Evolutionary conservation across 1,140 invertebrate species (phyloP), one percentile per base, ranked within the genome.

Genomic region (Trichonephila clavata): DNA sequence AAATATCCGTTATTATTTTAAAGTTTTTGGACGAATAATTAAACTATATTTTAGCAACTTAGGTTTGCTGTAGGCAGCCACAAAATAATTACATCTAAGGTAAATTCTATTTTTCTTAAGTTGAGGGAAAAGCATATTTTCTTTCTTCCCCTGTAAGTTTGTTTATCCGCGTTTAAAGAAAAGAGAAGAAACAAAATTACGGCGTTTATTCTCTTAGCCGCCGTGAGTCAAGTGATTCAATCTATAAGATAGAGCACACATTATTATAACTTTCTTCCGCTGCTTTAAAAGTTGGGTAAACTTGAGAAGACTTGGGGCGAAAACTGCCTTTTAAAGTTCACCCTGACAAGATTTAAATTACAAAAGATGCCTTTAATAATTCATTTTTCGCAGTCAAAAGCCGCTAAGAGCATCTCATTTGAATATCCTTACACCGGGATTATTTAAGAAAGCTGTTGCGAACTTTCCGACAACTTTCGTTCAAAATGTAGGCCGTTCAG

Each of bases 321-420:
- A 27, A 16, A 18, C 71, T 18, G 27, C 27, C 27, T 27, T 77
- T 77, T 77, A 32, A 77, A 77, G 71, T 77, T 77, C 24, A 32
- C 71, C 71, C 8, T 77, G 71, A 77, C 71, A 77, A 39, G 71
- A 77, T 77, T 77, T 77, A 77, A 77, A 77, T 77, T 77, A 77
- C 71, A 77, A 77, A 77, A 77, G 71, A 77, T 77, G 71, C 32
- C 27, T 77, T 77, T 77, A 77, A 77, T 77, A 77, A 77, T 77
- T 77, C 71, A 77, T 77, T 77, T 77, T 77, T 77, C 16, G 71
- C 27, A 39, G 27, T 27, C 71, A 32, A 77, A 77, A 77, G 24
- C 68, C 16, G 68, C 5, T n/a, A 18, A 32, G 68, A 32, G 71
- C 27, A 77, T 77, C 71, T 77, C 71, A 77, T 77, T 77, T 77